Evolutionary conservation across 2,113 vertebrate genomes (phyloP), one percentile per base, ranked within the genome.

Genomic region (Meles meles): DNA sequence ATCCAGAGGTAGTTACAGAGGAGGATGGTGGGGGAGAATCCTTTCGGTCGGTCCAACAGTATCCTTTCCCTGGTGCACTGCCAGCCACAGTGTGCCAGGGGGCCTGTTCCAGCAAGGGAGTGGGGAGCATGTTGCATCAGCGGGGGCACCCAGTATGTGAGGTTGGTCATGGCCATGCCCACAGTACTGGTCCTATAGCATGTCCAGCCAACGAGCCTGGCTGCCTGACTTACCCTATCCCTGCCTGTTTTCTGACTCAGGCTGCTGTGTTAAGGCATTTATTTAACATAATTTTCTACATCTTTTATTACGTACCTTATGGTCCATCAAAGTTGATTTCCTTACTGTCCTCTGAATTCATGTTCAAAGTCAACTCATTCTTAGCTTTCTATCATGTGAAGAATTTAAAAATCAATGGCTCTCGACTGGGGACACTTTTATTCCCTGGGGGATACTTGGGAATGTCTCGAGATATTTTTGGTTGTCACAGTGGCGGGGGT

Each of bases 21-120:
- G 3, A 80, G 11, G 5, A 27, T n/a, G 6, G 31, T 37, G 25
- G 65, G 42, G 27, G 7, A 6, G 7, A 72, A 29, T 76, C 12
- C 11, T 39, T 59, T 79, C 21, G 92, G 17, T 2, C 3, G 0
- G 34, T 17, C 79, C 39, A 18, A 47, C 7, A 13, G 12, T 29
- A 71, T 67, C 20, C 17, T 52, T 25, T 61, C 31, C n/a, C 14
- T 3, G 27, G 37, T 2, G 12, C 42, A 27, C 20, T 34, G 17
- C 37, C 42, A 65, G 31, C 14, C 12, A 7, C 18, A 37, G 47
- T 14, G 1, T 15, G 34, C 44, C 2, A 0, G 25, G 27, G 25
- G 27, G 6, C 47, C 21, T 7, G 3, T 31, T 34, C 34, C 11
- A 20, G 59, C 17, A n/a, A 47, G 23, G 7, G 15, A 72, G 8